These are phyloP conservation scores for Patella ulyssiponensis DNA, from an alignment of 2,888 invertebrate species.

Conservation along the genomic window DNA sequence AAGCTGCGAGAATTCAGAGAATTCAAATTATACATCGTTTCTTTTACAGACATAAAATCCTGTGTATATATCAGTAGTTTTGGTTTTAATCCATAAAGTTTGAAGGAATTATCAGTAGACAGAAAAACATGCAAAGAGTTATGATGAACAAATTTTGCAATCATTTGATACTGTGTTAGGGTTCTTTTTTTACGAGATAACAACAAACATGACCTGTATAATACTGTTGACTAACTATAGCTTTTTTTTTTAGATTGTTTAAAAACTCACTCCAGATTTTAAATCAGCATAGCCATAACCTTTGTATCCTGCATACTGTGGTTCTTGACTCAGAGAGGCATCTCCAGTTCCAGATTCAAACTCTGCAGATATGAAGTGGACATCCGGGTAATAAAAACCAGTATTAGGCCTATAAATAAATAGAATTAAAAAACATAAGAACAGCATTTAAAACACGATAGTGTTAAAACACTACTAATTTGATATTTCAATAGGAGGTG, in stretches of 20 bases:
- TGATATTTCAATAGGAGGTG: no score
- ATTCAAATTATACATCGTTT: no score
- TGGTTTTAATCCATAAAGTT: no score
- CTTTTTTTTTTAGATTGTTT: not conserved
- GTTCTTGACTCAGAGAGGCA: conserved; percentile 5
- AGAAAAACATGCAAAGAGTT: no score
- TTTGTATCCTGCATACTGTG: conserved; percentile 35
- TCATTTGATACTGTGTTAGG: no score
- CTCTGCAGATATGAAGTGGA: conserved; percentile 45
- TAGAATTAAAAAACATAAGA: not conserved
- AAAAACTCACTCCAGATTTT: conserved; percentile 18
- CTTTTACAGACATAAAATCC: no score
- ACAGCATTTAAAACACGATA: not conserved
- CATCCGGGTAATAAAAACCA: conserved; percentile 44
- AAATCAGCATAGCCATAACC: conserved; percentile 41
- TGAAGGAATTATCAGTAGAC: no score
- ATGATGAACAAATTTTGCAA: no score
- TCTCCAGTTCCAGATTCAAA: conserved; percentile 34
- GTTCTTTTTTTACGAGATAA: no score
- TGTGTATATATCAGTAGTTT: no score
- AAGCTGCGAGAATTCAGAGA: no score
- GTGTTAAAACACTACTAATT: not conserved
- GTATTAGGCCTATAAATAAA: conserved; percentile 34
- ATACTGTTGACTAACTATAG: not conserved
- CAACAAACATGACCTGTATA: no score